A percentile compares a stretch with the other conserved stretches of the same genome.
Evolutionary conservation across 2,113 vertebrate genomes (phyloP).

Genomic region (Scytalopus superciliaris): DNA sequence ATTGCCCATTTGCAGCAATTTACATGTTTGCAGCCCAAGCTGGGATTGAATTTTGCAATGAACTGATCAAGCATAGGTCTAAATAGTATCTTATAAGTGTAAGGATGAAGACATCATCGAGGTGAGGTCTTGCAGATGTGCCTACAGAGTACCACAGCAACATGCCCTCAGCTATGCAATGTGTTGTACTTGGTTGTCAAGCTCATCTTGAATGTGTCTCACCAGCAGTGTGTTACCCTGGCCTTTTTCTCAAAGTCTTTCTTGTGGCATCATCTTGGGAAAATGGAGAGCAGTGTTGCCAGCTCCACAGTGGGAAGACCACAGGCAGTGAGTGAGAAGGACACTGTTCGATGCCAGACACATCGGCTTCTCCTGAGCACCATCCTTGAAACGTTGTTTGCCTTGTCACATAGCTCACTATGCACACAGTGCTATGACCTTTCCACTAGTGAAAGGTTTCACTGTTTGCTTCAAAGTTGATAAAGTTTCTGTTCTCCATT

Average conservation of each 20-base stretch:
- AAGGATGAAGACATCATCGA: too few species aligned
- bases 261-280: not conserved
- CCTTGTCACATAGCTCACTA: not conserved
- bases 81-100: not conserved
- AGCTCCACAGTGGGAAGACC: not conserved
- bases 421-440: not conserved
- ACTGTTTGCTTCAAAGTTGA: not conserved
- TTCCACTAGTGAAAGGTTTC: not conserved
- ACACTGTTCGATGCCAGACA: not conserved
- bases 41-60: not conserved
- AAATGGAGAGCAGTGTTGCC: not conserved
- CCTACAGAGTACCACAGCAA: not conserved
- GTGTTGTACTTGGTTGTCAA: not conserved
- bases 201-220: not conserved
- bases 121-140: not conserved
- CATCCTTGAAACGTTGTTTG: not conserved
- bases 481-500: not conserved
- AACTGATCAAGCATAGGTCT: not conserved
- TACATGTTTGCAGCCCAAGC: not conserved
- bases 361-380: not conserved
- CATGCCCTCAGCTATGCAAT: accelerated
- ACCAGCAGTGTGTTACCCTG: not conserved
- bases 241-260: not conserved
- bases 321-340: accelerated
- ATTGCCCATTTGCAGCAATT: not conserved